A percentile compares a stretch with the other conserved stretches of the same genome.
These are phyloP conservation scores for Diplazon laetatorius DNA, from an alignment of 2,888 invertebrate genomes.

Conservation along the genomic window DNA sequence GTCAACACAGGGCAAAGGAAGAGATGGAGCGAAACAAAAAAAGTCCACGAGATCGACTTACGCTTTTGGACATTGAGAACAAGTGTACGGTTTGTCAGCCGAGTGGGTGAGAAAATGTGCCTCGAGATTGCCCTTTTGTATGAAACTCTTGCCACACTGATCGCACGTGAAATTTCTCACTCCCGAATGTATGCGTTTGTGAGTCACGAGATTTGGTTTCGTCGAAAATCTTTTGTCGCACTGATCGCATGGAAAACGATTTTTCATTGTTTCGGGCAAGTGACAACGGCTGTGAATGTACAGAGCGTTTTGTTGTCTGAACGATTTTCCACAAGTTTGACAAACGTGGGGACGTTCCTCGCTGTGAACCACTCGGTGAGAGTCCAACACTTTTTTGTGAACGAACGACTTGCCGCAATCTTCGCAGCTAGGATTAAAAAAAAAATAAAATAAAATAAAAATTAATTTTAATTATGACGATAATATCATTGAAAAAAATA, in stretches of 20 bases:
- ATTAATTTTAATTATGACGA: slow-evolving; percentile 15
- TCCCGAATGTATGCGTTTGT: slow-evolving; percentile 84
- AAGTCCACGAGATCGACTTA: slow-evolving; percentile 68
- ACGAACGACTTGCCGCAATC: slow-evolving; percentile 85
- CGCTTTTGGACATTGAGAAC: slow-evolving; percentile 83
- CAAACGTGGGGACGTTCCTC: slow-evolving; percentile 84
- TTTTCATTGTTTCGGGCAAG: slow-evolving; percentile 84
- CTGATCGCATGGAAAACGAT: slow-evolving; percentile 85
- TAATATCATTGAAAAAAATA: slow-evolving; percentile 9
- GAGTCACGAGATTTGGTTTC: slow-evolving; percentile 85
- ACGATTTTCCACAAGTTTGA: slow-evolving; percentile 84
- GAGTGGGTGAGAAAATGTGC: slow-evolving; percentile 85
- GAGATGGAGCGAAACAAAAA: slow-evolving; percentile 9
- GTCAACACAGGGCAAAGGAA: slow-evolving; percentile 4
- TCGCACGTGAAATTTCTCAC: slow-evolving; percentile 85
- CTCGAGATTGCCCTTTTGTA: slow-evolving; percentile 85
- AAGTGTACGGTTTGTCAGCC: slow-evolving; percentile 83
- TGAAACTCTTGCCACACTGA: slow-evolving; percentile 85
- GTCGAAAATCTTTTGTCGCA: slow-evolving; percentile 85
- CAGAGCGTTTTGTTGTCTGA: slow-evolving; percentile 84
- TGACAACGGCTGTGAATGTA: slow-evolving; percentile 84
- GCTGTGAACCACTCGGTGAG: slow-evolving; percentile 83
- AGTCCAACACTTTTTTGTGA: slow-evolving; percentile 83
- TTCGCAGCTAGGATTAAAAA: slow-evolving; percentile 80
- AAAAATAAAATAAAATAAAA: background rate